phyloP scores from a whole-genome alignment of 2,113 vertebrate genomes.

The Saccopteryx bilineata region DNA sequence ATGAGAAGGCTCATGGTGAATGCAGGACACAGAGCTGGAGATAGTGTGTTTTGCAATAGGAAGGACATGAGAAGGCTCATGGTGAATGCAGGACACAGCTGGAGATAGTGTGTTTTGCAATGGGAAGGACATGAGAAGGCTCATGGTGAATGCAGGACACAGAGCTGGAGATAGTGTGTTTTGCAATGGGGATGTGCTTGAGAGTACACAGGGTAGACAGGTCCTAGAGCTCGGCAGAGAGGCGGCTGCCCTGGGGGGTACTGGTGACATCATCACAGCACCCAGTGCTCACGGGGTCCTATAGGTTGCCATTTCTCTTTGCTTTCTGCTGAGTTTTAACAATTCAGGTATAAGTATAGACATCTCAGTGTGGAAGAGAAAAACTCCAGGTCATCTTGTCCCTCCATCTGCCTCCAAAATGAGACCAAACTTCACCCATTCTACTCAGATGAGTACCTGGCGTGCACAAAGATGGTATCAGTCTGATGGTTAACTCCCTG shows the following conservation, averaged over 20 bases:
- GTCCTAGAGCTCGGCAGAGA: background rate
- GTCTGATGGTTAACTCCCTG: background rate
- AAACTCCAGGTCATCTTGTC: background rate
- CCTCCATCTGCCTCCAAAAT: background rate
- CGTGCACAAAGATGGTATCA: background rate
- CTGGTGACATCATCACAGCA: background rate
- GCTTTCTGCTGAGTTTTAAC: background rate
- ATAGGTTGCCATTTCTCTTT: background rate
- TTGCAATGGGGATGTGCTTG: background rate
- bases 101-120: background rate
- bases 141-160: background rate
- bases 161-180: background rate
- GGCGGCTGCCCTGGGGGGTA: rapidly evolving
- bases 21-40: background rate
- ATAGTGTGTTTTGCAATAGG: background rate
- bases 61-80: background rate
- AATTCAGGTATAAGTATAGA: background rate
- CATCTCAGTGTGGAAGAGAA: background rate
- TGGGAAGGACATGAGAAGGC: background rate
- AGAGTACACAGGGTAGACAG: background rate
- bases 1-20: background rate
- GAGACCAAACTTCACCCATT: background rate
- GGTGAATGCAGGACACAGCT: background rate
- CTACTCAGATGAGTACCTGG: background rate
- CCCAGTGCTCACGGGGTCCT: background rate